phyloP scores from a whole-genome alignment of 2,888 invertebrate species.

The Heliconius ethilla region DNA sequence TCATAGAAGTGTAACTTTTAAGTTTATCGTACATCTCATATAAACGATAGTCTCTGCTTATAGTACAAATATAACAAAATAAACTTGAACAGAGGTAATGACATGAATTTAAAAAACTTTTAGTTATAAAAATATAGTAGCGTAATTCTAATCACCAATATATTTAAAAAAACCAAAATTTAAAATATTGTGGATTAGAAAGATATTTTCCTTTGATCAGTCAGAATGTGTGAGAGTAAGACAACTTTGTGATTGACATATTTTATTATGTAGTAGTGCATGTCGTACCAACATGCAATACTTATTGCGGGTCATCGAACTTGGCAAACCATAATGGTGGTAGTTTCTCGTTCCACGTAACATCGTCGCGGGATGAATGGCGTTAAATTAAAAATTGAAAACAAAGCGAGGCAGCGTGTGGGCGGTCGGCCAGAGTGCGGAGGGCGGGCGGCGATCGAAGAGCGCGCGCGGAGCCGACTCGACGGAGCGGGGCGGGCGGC shows the following conservation, averaged over 20 bases:
- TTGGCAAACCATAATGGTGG: conserved; percentile 54
- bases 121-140: background rate
- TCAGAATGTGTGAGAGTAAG: background rate
- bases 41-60: no score
- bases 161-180: background rate
- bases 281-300: background rate
- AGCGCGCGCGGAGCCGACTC: conserved; percentile 73
- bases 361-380: conserved; percentile 72
- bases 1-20: background rate
- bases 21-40: background rate
- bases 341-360: conserved; percentile 61
- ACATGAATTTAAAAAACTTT: background rate
- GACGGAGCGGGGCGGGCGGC: conserved; percentile 58
- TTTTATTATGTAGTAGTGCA: background rate
- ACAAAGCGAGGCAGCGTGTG: conserved; percentile 73
- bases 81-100: no score
- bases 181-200: background rate
- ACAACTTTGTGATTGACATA: background rate
- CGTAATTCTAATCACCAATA: background rate
- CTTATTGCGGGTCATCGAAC: conserved; percentile 56
- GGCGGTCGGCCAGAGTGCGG: conserved; percentile 71
- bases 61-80: no score
- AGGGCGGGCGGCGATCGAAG: conserved; percentile 79
- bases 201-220: background rate
- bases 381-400: conserved; percentile 80